These are phyloP conservation scores for Tinamus guttatus DNA, from an alignment of 2,113 vertebrate species.

Conservation along the genomic window DNA sequence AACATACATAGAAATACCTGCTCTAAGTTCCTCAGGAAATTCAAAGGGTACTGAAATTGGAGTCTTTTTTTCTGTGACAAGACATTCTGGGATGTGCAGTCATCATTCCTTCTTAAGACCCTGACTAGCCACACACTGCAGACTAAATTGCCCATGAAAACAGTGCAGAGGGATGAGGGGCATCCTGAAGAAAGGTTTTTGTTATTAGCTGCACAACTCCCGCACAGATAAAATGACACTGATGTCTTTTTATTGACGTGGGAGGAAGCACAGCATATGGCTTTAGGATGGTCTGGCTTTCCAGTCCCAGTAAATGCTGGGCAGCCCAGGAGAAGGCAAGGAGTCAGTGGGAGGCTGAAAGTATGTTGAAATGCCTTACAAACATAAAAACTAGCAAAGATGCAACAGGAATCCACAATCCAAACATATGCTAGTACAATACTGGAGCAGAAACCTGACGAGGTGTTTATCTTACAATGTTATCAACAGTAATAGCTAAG, in stretches of 20 bases:
- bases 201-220: not conserved
- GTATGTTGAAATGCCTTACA: not conserved
- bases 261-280: not conserved
- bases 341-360: not conserved
- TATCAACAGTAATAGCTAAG: not conserved
- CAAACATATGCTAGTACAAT: not conserved
- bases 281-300: not conserved
- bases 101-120: not conserved
- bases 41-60: too few species aligned
- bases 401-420: not conserved
- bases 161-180: not conserved
- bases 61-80: not conserved
- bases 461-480: not conserved
- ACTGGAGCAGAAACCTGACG: not conserved
- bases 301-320: not conserved
- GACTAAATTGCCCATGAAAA: not conserved
- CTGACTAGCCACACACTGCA: accelerated
- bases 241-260: not conserved
- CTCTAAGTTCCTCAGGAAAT: not conserved
- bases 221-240: not conserved
- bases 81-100: accelerated
- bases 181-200: not conserved
- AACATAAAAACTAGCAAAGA: not conserved
- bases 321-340: not conserved
- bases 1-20: not conserved